Base-by-base conservation (phyloP, 2,113 vertebrate species). In the Aegotheles bennettii region DNA sequence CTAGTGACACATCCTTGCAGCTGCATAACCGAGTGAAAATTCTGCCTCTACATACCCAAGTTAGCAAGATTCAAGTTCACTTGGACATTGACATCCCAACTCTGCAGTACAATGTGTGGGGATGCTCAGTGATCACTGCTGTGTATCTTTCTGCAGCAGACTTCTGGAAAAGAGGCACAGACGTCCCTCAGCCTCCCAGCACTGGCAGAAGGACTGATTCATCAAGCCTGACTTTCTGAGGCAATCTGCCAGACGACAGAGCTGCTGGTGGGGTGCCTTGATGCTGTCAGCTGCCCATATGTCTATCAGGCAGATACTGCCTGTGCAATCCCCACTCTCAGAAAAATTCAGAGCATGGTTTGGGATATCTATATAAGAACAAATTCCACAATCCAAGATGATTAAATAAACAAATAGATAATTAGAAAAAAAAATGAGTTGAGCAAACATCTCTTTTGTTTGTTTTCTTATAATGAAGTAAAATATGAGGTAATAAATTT, bases 161-260 rank as follows among this genome's bases (percentile, higher is more conserved):
- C 54, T 81, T 77, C 36, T 25, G 87, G 77, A 92, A 85, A 84
- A 65, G 91, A 92, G 84, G 24, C 7, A 1, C 53, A 59, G 54
- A 47, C 75, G 4, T 88, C 23, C 79, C 73, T 88, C 90, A 31
- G 28, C 23, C 57, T 74, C 64, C 31, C 67, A 42, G 82, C 36
- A 7, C 36, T 9, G 21, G 85, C 90, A 90, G 85, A 75, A 64
- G 75, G 85, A 38, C 92, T 92, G 95, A 95, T 80, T 95, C 94
- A 83, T 65, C 63, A 33, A 69, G 71, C 63, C 65, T 65, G 48
- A 77, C 78, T 93, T 70, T 51, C 88, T 21, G 70, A 73, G 92
- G 95, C 95, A 92, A 86, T 83, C 88, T 88, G 96, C 95, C 95
- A 96, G 92, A 90, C 53, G 7, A 53, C 94, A 76, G 74, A 92